These are phyloP conservation scores for Dioctria rufipes DNA, from an alignment of 2,888 invertebrate species.

Conservation along the genomic window DNA sequence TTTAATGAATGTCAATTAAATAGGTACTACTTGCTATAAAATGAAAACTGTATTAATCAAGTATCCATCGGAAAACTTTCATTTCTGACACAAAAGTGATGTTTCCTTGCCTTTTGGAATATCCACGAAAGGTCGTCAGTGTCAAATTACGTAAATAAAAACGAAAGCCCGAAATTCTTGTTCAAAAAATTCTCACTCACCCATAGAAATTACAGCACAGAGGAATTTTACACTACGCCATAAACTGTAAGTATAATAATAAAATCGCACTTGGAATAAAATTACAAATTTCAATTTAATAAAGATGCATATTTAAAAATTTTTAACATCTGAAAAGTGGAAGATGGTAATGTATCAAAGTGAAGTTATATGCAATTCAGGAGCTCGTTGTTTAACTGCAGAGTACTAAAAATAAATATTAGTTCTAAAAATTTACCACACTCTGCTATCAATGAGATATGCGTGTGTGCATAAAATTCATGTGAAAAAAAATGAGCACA, in stretches of 20 bases:
- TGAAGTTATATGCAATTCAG: too few species aligned
- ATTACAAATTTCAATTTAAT: neutral
- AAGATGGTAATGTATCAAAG: too few species aligned
- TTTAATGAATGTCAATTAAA: too few species aligned
- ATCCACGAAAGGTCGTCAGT: neutral
- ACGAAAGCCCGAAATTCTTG: constrained; percentile 27
- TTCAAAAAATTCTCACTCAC: constrained; percentile 12
- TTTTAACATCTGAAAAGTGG: too few species aligned
- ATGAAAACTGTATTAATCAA: neutral
- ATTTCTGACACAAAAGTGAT: neutral
- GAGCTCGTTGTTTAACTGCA: too few species aligned
- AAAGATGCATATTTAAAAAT: too few species aligned
- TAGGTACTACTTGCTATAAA: neutral
- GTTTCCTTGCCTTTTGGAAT: constrained; percentile 2
- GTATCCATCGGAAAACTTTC: constrained; percentile 11
- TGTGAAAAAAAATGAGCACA: too few species aligned
- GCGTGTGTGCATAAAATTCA: too few species aligned
- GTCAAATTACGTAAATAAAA: constrained; percentile 15
- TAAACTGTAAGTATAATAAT: neutral
- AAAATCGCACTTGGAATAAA: neutral
- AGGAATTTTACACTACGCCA: neutral
- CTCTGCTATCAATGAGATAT: neutral
- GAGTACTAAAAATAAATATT: neutral
- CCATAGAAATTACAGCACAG: neutral
- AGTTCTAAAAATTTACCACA: neutral